phyloP scores from a whole-genome alignment of 2,797 vertebrate genomes.

The Emys orbicularis region DNA sequence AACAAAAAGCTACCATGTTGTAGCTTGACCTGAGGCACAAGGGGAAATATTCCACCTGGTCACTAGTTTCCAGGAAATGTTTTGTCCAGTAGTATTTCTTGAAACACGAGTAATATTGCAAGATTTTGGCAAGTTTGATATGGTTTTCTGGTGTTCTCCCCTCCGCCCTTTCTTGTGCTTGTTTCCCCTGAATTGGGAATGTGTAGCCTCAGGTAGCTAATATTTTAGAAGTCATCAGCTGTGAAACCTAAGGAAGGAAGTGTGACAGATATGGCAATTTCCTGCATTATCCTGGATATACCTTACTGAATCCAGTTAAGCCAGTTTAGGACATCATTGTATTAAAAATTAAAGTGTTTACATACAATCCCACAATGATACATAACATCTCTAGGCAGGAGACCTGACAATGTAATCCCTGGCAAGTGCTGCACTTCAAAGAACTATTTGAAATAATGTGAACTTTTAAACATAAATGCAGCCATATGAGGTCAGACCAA shows the following conservation, averaged over 20 bases:
- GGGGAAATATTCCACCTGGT: accelerated
- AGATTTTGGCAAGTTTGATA: neutral
- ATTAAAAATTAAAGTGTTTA: too few relatives aligned
- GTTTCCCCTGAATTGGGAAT: neutral
- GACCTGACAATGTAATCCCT: too few relatives aligned
- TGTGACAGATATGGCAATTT: neutral
- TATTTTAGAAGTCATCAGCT: neutral
- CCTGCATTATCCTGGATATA: neutral
- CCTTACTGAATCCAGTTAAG: neutral
- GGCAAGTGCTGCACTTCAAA: neutral
- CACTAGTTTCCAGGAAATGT: neutral
- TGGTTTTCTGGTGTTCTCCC: too few relatives aligned
- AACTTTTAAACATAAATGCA: neutral
- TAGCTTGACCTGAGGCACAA: neutral
- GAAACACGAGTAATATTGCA: neutral
- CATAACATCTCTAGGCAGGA: neutral
- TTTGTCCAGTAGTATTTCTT: neutral
- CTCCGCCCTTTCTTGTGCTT: neutral
- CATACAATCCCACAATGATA: too few relatives aligned
- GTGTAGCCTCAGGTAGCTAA: neutral
- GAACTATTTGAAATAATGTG: neutral
- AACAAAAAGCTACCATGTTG: neutral
- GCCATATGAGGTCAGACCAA: too few relatives aligned
- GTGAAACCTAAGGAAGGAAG: neutral
- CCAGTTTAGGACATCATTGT: too few relatives aligned